A percentile compares a stretch with the other conserved stretches of the same genome.
phyloP scores from a whole-genome alignment of 2,888 invertebrate species.

The Troglohyphantes excavatus region DNA sequence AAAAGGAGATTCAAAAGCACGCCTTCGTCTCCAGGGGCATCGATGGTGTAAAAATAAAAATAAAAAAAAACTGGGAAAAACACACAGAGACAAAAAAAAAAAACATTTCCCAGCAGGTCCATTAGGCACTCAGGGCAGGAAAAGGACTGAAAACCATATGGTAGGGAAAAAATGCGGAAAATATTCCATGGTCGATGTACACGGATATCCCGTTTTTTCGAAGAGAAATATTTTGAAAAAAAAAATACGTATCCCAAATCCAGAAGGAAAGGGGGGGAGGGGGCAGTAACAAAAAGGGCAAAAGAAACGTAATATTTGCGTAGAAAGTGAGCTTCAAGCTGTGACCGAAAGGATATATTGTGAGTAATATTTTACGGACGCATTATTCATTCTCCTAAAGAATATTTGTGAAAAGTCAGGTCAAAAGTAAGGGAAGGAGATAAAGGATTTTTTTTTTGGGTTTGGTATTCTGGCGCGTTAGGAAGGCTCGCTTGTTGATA shows the following conservation, averaged over 20 bases:
- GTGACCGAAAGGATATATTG: conserved; percentile 47
- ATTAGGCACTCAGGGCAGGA: conserved; percentile 37
- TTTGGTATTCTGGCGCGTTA: neutral
- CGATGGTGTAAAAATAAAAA: neutral
- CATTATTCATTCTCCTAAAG: conserved; percentile 6
- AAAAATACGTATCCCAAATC: neutral
- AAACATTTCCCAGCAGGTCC: conserved; percentile 39
- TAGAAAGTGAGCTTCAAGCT: conserved; percentile 55
- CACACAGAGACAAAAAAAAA: neutral
- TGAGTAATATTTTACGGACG: conserved; percentile 33
- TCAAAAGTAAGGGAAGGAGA: neutral
- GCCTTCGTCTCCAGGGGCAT: conserved; percentile 22
- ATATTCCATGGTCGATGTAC: conserved; percentile 33
- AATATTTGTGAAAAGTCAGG: neutral
- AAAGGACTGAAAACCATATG: conserved; percentile 53
- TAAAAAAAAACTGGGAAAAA: neutral
- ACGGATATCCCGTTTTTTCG: conserved; percentile 52
- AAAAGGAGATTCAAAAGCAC: conserved; percentile 42
- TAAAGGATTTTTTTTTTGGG: neutral
- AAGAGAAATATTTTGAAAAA: neutral
- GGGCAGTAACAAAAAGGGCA: neutral
- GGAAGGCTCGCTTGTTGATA: neutral
- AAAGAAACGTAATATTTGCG: conserved; percentile 33
- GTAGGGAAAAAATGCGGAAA: conserved; percentile 40
- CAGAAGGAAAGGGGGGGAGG: neutral